Evolutionary conservation across 2,797 vertebrate genomes (phyloP).

Genomic region (Pantherophis vulpinus): DNA sequence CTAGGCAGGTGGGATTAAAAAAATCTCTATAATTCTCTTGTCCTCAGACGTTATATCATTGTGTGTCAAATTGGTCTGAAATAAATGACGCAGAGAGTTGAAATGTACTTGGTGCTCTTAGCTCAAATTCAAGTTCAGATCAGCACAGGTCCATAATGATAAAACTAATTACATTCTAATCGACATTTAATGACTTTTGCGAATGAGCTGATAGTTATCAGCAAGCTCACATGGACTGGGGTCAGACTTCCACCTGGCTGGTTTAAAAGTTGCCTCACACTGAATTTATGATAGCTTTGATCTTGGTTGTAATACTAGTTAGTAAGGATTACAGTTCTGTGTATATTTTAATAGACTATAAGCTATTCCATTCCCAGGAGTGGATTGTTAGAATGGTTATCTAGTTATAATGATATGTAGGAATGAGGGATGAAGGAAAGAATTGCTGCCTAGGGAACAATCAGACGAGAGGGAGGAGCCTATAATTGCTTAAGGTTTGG

Average conservation of each 20-base stretch:
- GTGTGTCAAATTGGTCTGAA: neutral
- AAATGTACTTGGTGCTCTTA: neutral
- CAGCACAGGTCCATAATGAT: slow-evolving; percentile 6
- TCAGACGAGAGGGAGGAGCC: neutral
- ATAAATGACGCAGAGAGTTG: neutral
- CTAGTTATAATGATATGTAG: neutral
- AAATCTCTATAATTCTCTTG: neutral
- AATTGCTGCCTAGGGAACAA: neutral
- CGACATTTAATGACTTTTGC: slow-evolving; percentile 1
- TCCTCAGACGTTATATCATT: neutral
- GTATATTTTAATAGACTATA: neutral
- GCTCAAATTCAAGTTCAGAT: slow-evolving; percentile 20
- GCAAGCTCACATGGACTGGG: neutral
- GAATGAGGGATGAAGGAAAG: neutral
- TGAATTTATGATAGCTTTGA: neutral
- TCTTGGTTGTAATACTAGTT: neutral
- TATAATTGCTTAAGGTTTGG: neutral
- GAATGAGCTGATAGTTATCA: slow-evolving; percentile 32
- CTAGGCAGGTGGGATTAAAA: neutral
- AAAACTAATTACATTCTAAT: slow-evolving; percentile 32
- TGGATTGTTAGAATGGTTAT: neutral
- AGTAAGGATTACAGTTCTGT: neutral
- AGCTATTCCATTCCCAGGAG: neutral
- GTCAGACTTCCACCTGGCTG: slow-evolving; percentile 3
- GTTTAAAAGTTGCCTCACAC: neutral